Evolutionary conservation across 1,140 invertebrate species (phyloP).

Genomic region (Daktulosphaira vitifoliae): DNA sequence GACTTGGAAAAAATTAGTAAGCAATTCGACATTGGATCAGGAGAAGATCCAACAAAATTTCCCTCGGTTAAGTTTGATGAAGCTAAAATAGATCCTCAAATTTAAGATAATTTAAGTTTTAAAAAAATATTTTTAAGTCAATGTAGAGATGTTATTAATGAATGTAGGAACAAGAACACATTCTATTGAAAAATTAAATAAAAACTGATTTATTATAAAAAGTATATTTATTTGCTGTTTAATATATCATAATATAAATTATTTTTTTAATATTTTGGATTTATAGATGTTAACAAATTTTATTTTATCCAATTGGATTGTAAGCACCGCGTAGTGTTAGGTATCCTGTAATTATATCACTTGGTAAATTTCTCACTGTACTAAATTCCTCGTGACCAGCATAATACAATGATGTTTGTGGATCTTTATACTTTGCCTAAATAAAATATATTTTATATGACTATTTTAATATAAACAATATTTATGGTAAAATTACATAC

Average conservation of each 20-base stretch:
- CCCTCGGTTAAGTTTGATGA: slow-evolving; percentile 48
- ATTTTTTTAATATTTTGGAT: too few species aligned
- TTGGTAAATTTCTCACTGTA: slow-evolving; percentile 71
- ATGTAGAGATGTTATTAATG: too few species aligned
- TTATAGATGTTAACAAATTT: too few species aligned
- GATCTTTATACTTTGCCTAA: slow-evolving; percentile 78
- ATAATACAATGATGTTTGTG: slow-evolving; percentile 78
- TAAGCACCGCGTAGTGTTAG: slow-evolving; percentile 73
- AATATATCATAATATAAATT: slow-evolving; percentile 10
- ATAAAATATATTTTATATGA: slow-evolving; percentile 40
- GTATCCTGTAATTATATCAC: slow-evolving; percentile 83
- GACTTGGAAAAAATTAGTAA: slow-evolving; percentile 72
- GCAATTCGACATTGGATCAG: slow-evolving; percentile 63
- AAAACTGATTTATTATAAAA: slow-evolving; percentile 7
- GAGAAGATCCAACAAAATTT: slow-evolving; percentile 79
- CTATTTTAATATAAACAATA: not conserved
- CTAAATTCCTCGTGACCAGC: slow-evolving; percentile 76
- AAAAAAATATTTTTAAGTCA: slow-evolving; percentile 3
- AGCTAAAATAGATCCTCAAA: slow-evolving; percentile 20
- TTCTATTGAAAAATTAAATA: not conserved
- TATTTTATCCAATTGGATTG: slow-evolving; percentile 64
- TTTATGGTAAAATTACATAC: slow-evolving; percentile 44
- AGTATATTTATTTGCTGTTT: slow-evolving; percentile 2
- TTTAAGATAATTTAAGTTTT: slow-evolving; percentile 8
- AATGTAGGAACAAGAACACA: too few species aligned